Percentiles rank a stretch among this genome's conserved stretches.
These are phyloP conservation scores for Habropoda laboriosa DNA, from an alignment of 1,140 invertebrate genomes.

Conservation along the genomic window DNA sequence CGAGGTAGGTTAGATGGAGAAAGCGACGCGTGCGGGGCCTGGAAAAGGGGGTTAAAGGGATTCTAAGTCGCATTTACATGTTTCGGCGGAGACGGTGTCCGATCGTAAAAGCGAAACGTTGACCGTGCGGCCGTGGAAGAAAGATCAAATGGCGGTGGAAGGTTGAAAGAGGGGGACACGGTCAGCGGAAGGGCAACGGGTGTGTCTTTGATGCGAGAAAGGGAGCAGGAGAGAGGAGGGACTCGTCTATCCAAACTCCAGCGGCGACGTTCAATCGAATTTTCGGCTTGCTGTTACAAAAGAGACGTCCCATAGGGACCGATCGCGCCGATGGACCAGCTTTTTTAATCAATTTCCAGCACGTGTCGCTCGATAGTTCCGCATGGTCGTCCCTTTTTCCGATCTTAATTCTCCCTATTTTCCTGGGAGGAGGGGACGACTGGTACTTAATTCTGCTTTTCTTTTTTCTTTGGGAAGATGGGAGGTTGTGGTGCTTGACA, in stretches of 20 bases:
- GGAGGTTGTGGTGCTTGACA: no score
- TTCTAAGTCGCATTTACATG: conserved; percentile 73
- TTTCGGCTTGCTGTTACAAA: conserved; percentile 24
- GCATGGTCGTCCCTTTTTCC: not conserved
- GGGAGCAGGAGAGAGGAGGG: conserved; percentile 7
- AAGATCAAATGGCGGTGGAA: conserved; percentile 65
- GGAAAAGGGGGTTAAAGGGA: conserved; percentile 42
- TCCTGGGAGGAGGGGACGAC: no score
- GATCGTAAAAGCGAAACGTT: conserved; percentile 66
- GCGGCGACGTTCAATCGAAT: conserved; percentile 29
- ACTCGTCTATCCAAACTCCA: conserved; percentile 1
- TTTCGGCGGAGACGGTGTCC: conserved; percentile 66
- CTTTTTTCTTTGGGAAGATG: not conserved
- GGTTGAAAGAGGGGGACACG: conserved; percentile 46
- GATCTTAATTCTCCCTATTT: conserved; percentile 1
- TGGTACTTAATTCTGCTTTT: no score
- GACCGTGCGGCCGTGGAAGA: conserved; percentile 25
- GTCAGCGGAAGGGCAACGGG: conserved; percentile 18
- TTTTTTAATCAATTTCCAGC: conserved; percentile 38
- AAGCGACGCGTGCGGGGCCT: conserved; percentile 21
- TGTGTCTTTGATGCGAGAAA: conserved; percentile 54
- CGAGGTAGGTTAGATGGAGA: conserved; percentile 21
- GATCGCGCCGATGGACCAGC: conserved; percentile 4
- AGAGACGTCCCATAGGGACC: conserved; percentile 17
- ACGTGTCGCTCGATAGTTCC: not conserved